Evolutionary conservation across 2,888 invertebrate genomes (phyloP).

Genomic region (Ennomos fuscantarius): DNA sequence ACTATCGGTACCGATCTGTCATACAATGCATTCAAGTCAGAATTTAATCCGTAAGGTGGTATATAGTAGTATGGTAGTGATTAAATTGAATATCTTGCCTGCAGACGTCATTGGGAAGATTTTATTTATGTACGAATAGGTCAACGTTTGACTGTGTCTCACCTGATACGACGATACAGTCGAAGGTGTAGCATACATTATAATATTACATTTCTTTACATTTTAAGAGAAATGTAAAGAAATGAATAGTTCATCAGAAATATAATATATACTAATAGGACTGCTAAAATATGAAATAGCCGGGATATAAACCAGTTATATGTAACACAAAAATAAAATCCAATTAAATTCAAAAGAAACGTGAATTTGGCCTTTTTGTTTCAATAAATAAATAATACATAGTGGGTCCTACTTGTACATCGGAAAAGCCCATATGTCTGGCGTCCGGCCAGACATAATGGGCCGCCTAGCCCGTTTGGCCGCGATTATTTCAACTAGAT

Average conservation of each 20-base stretch:
- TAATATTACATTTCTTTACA: too few species aligned
- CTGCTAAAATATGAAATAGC: too few species aligned
- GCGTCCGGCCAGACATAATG: slow-evolving; percentile 69
- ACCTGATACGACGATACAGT: too few species aligned
- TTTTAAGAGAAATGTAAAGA: too few species aligned
- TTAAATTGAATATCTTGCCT: slow-evolving; percentile 17
- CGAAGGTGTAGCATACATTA: too few species aligned
- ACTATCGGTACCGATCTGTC: slow-evolving; percentile 53
- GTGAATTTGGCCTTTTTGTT: slow-evolving; percentile 22
- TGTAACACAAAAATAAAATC: too few species aligned
- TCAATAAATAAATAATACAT: slow-evolving; percentile 44
- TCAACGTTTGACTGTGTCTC: too few species aligned
- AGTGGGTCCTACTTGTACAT: slow-evolving; percentile 48
- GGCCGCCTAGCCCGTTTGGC: slow-evolving; percentile 60
- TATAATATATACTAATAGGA: too few species aligned
- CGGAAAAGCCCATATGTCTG: slow-evolving; percentile 57
- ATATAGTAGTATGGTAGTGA: too few species aligned
- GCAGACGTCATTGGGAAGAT: slow-evolving; percentile 2
- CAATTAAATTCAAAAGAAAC: background rate
- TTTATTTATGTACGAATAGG: too few species aligned
- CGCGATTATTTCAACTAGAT: slow-evolving; percentile 75
- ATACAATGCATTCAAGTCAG: slow-evolving; percentile 29
- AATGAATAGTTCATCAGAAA: too few species aligned
- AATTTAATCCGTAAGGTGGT: slow-evolving; percentile 34
- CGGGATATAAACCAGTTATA: too few species aligned